Evolutionary conservation across 2,113 vertebrate species (phyloP), one percentile per base, ranked within the genome.

Genomic region (Rhinopomastus cyanomelas): DNA sequence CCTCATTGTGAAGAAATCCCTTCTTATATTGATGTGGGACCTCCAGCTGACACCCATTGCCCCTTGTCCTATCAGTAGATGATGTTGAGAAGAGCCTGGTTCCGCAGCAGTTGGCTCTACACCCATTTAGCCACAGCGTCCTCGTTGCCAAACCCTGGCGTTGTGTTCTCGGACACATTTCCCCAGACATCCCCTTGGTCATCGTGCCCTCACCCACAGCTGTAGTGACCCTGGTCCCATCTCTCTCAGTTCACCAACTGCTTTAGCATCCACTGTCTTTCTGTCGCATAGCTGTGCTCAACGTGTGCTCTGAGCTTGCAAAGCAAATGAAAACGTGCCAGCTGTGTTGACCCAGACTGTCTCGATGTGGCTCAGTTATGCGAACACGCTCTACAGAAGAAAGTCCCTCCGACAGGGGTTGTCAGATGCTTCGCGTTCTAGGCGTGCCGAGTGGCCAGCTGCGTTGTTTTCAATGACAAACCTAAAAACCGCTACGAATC

Each of bases 391-490:
- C 88, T 73, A 56, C 30, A 62, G 22, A 73, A n/a, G n/a, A n/a
- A n/a, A n/a, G n/a, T n/a, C n/a, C n/a, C n/a, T n/a, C n/a, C n/a
- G n/a, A 73, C 62, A 44, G 56, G 30, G 16, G 94, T 27, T 62
- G 64, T 65, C 85, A 59, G 77, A 64, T 46, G 39, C 56, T 77
- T 83, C 69, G 26, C 27, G 36, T 65, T 86, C 57, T 84, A 67
- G 64, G 48, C 20, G 18, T 82, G 62, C 52, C 65, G 56, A 61
- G 72, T 77, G 57, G 17, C n/a, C n/a, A n/a, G n/a, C n/a, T 79
- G 36, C 86, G 27, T 76, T 6, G 89, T 90, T 92, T 92, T 87
- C 88, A 78, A 91, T 86, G 52, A 18, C 53, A 84, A 73, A 22
- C 22, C 64, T 34, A 76, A 94, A 91, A 91, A 68, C 34, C n/a